Evolutionary conservation across 2,113 vertebrate species (phyloP), one percentile per base, ranked within the genome.

Genomic region (Mellivora capensis): DNA sequence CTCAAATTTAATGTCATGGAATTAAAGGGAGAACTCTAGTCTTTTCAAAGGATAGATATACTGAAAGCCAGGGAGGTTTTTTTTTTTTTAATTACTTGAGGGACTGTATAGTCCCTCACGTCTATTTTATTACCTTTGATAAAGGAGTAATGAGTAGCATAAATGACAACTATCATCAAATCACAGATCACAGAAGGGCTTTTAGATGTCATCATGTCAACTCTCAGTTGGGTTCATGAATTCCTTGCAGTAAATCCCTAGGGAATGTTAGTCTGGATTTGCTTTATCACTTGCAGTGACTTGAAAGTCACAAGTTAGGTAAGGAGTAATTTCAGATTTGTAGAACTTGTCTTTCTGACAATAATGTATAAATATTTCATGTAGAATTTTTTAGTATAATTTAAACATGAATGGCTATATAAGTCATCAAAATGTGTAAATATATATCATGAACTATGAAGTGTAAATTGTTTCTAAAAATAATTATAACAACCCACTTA

Each of bases 381-480:
- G 3, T 87, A 37, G 87, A 87, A 92, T 93, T 17, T 34, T 88
- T 88, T 9, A 57, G 64, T 59, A 54, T 93, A 67, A 77, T 87
- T 82, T 91, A 91, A n/a, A 82, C 2, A 62, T 90, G 31, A 27
- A 21, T 67, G 44, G 52, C 88, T 74, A 37, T 39, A 7, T 88
- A 93, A 61, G 5, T 47, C 89, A 91, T 89, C 47, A 76, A 90
- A 47, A 37, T 95, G 7, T 89, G 31, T 91, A 88, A 88, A 80
- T 84, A 23, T 91, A 8, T 82, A 49, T 93, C 12, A 86, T 71
- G 67, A 91, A 6, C 62, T 4, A n/a, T 25, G 13, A 92, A 92
- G 57, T 96, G 6, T 91, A 91, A 67, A 37, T 94, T 95, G 34
- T 96, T 94, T 93, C 72, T 96, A 42, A 94, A 88, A 91, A 42